phyloP scores from a whole-genome alignment of 2,888 invertebrate species.

The Amiota communis region DNA sequence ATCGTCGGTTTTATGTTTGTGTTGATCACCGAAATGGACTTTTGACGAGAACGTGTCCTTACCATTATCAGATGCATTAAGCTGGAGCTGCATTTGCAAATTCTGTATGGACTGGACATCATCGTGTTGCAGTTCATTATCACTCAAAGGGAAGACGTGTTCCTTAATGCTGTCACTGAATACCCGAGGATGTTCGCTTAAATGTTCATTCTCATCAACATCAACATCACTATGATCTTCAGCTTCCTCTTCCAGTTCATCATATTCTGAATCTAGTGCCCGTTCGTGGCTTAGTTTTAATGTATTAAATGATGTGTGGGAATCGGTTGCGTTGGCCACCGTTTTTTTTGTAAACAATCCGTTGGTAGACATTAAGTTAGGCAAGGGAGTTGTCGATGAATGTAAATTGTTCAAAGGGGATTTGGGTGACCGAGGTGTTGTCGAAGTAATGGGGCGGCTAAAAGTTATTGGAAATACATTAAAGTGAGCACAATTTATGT shows the following conservation, averaged over 20 bases:
- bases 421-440: conserved; percentile 60
- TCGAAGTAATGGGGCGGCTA: conserved; percentile 72
- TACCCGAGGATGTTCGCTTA: conserved; percentile 59
- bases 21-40: conserved; percentile 31
- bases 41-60: conserved; percentile 23
- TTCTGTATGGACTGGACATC: conserved; percentile 60
- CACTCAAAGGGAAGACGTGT: conserved; percentile 59
- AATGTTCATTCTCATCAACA: conserved; percentile 33
- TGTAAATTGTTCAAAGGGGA: conserved; percentile 47
- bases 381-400: conserved; percentile 64
- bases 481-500: not conserved
- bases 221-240: conserved; percentile 45
- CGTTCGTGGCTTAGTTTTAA: conserved; percentile 68
- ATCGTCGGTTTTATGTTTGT: not conserved
- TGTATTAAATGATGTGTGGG: conserved; percentile 68
- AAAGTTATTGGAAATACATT: conserved; percentile 19
- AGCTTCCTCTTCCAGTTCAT: conserved; percentile 53
- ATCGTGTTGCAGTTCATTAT: conserved; percentile 57
- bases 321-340: conserved; percentile 46
- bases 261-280: conserved; percentile 50
- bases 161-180: conserved; percentile 56
- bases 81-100: conserved; percentile 56
- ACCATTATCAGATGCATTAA: conserved; percentile 41
- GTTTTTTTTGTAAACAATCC: conserved; percentile 58
- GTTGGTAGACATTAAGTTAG: conserved; percentile 66